Base-by-base conservation (phyloP, 2,888 invertebrate genomes). In the Atrina japonica region DNA sequence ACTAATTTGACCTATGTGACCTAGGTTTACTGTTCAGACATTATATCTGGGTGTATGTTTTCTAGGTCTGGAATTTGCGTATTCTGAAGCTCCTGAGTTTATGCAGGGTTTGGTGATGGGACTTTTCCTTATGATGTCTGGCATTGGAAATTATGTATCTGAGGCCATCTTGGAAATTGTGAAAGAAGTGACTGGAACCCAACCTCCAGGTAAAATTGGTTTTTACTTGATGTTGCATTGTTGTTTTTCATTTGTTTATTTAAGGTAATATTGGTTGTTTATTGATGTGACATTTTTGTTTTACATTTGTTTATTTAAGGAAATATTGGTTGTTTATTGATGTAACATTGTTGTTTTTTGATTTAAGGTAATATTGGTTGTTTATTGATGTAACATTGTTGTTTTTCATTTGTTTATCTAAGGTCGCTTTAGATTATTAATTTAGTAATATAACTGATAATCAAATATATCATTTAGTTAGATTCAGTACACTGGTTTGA, bases 51-150 rank as follows among this genome's bases (percentile, higher is more conserved):
- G n/a, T n/a, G n/a, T n/a, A n/a, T n/a, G n/a, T 70, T 52, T 66
- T 78, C 1, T 70, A 87, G 87, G 84, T 35, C 71, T 87, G 49
- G 88, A 89, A 71, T 88, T 88, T 76, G 87, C 87, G 11, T 89
- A 84, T 70, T 83, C 87, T 0, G 86, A 88, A 65, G 83, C 88
- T 1, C 88, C 88, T 0, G 73, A 73, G 3, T 78, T 77, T 45
- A 82, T 88, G 84, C 85, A 87, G 61, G 86, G 88, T n/a, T 55
- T 88, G 27, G 75, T 86, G 9, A 87, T 87, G 80, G 88, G 88
- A 3, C 66, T 88, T 23, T 86, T 86, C 72, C 66, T 86, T 45
- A 78, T 85, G 74, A 83, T 83, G n/a, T 82, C 81, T 7, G 88
- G 88, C 6, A 60, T 88, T 1, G 88, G 88, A 0, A 84, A 77